phyloP scores from a whole-genome alignment of 2,113 vertebrate genomes.

The Myiozetetes cayanensis region DNA sequence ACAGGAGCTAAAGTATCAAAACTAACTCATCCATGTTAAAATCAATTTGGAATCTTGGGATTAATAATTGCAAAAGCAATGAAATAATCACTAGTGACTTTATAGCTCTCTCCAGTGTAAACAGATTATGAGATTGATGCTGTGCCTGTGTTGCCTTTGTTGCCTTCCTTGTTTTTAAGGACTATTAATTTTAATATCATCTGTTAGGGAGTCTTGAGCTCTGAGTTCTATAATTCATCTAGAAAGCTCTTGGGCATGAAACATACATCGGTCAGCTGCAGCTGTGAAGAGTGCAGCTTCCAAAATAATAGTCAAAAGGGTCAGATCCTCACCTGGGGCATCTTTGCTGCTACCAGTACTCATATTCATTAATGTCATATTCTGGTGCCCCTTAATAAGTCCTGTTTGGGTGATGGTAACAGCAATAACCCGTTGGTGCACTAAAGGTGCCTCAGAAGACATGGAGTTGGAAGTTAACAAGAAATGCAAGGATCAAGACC shows the following conservation, averaged over 20 bases:
- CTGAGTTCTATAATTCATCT: neutral
- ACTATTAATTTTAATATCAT: neutral
- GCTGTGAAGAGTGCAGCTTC: neutral
- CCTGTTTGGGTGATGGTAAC: neutral
- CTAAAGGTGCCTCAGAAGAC: neutral
- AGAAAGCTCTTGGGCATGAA: neutral
- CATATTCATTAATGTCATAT: neutral
- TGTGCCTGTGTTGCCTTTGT: neutral
- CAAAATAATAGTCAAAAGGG: neutral
- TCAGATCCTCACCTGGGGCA: neutral
- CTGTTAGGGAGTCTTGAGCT: neutral
- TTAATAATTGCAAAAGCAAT: neutral
- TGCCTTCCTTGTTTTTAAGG: neutral
- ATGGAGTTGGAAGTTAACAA: neutral
- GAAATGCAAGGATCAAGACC: neutral
- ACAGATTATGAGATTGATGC: neutral
- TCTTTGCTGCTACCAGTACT: neutral
- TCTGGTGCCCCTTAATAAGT: neutral
- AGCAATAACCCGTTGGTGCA: neutral
- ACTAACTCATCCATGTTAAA: neutral
- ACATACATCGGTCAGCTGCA: neutral
- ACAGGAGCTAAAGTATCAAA: neutral
- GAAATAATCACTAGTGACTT: neutral
- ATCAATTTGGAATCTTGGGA: neutral
- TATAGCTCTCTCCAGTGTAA: neutral